phyloP scores from a whole-genome alignment of 2,888 invertebrate species.

The Bibio marci region DNA sequence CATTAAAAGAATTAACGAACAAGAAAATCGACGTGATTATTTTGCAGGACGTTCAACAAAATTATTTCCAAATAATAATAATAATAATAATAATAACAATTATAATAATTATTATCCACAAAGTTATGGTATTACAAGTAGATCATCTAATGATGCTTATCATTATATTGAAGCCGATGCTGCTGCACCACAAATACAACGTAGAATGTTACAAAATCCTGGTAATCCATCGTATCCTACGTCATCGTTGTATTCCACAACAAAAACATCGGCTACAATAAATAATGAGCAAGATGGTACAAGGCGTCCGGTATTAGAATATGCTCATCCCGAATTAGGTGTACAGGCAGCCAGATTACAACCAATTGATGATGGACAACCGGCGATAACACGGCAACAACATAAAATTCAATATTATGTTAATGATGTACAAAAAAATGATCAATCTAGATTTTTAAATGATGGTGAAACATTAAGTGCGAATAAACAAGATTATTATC shows the following conservation, averaged over 20 bases:
- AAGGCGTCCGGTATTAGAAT: conserved; percentile 56
- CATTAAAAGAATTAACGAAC: conserved; percentile 47
- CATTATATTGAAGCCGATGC: conserved; percentile 21
- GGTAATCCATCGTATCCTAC: conserved; percentile 46
- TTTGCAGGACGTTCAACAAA: conserved; percentile 35
- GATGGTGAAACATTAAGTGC: not conserved
- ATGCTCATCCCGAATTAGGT: conserved; percentile 64
- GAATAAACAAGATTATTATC: conserved; percentile 27
- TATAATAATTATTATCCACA: no score
- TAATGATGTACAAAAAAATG: conserved; percentile 18
- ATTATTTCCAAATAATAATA: not conserved
- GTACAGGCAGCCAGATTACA: conserved; percentile 54
- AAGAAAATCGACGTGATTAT: conserved; percentile 43
- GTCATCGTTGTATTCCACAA: conserved; percentile 44
- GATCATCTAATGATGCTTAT: conserved; percentile 8
- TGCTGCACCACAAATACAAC: conserved; percentile 40
- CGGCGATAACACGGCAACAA: no score
- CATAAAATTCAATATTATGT: conserved; percentile 13
- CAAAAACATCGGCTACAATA: conserved; percentile 36
- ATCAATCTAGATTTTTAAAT: conserved; percentile 14
- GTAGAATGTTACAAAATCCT: conserved; percentile 52
- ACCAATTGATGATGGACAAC: conserved; percentile 30
- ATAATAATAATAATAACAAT: conserved; percentile 13
- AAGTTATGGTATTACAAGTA: conserved; percentile 7
- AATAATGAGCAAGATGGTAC: conserved; percentile 45